Evolutionary conservation across 2,113 vertebrate species (phyloP).

Genomic region (Panurus biarmicus): DNA sequence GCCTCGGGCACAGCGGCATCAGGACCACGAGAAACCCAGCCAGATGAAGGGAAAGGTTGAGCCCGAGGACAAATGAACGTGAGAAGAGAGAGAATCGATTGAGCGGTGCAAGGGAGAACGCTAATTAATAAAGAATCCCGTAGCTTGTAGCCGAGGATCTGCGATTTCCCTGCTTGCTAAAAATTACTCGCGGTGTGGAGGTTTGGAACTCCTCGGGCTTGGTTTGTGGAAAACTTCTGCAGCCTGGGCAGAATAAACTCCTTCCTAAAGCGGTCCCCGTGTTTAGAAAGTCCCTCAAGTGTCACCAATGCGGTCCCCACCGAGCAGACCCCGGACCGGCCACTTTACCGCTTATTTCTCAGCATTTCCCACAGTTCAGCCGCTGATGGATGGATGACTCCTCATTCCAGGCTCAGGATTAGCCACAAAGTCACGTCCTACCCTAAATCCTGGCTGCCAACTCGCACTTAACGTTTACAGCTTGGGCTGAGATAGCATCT

Average conservation of each 20-base stretch:
- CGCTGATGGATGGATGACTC: background rate
- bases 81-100: background rate
- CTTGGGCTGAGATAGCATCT: background rate
- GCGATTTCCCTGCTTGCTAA: background rate
- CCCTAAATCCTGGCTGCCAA: background rate
- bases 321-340: rapidly evolving
- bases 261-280: rapidly evolving
- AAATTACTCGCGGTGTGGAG: rapidly evolving
- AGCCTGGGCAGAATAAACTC: background rate
- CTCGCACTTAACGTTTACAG: background rate
- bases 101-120: background rate
- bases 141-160: rapidly evolving
- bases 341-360: rapidly evolving
- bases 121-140: background rate
- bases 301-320: background rate
- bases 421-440: background rate
- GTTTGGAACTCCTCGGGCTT: background rate
- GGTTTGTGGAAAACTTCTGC: background rate
- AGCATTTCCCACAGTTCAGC: background rate
- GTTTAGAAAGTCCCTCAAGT: rapidly evolving
- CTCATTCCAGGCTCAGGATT: background rate
- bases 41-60: rapidly evolving
- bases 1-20: background rate
- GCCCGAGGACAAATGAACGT: background rate
- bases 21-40: background rate